Percentiles rank a stretch among this genome's conserved stretches.
Conservation (phyloP, 1,140 invertebrate species). For the Ganaspis sp. region DNA sequence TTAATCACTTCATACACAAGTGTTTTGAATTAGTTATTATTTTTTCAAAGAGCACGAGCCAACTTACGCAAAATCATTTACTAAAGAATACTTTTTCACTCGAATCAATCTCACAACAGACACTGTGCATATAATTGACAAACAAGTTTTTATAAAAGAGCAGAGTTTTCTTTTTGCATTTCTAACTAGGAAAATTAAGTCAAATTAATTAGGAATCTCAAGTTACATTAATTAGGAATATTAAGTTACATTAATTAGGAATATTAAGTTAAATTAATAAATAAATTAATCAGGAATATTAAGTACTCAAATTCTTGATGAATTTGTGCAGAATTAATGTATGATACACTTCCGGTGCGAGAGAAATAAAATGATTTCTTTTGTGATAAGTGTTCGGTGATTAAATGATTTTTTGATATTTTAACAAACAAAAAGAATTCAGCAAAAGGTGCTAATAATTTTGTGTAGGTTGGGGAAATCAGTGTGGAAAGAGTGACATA, state of each 20-base stretch:
- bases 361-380: conserved; percentile 1
- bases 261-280: too few relatives aligned
- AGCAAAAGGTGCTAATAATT: conserved; percentile 30
- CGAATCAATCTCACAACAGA: conserved; percentile 18
- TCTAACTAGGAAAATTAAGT: too few relatives aligned
- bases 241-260: too few relatives aligned
- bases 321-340: conserved; percentile 1
- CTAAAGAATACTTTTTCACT: conserved; percentile 3
- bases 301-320: background rate
- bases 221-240: too few relatives aligned
- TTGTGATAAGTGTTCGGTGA: background rate
- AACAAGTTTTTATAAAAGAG: background rate
- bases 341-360: conserved; percentile 6
- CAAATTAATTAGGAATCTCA: too few relatives aligned
- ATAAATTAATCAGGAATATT: too few relatives aligned
- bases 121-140: background rate
- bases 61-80: conserved; percentile 36
- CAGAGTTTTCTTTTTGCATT: background rate
- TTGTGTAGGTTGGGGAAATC: conserved; percentile 18
- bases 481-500: background rate
- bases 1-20: conserved; percentile 51
- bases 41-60: conserved; percentile 76
- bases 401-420: background rate
- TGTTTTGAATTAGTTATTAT: conserved; percentile 67
- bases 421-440: background rate